Evolutionary conservation across 37 sponge, comb jelly and placozoan species (phyloP), one percentile per base, ranked within the genome.

Genomic region (Beroe forskalii): DNA sequence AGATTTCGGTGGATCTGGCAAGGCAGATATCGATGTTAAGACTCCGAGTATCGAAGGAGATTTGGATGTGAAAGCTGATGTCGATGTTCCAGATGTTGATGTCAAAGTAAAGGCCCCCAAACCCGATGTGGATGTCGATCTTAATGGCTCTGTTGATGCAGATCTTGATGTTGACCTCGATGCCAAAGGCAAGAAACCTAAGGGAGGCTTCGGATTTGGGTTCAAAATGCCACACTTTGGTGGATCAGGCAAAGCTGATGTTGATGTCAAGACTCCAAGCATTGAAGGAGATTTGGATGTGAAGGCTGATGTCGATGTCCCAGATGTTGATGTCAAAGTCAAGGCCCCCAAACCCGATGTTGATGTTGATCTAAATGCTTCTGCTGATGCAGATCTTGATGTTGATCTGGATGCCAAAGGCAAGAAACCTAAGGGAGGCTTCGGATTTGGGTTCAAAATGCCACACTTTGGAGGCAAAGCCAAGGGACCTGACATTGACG

Each of bases 71-170:
- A 25, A 44, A 8, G 48, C 48, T n/a, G 55, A 44, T 27, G 55
- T 69, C 4, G 72, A 69, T 69, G 72, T 69, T 19, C 72, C 72
- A 6, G 72, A 69, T 35, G 37, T 33, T 35, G 72, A 28, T 42
- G 48, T 80, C 27, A 25, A 69, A 12, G 76, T 72, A 1, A 72
- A 72, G 22, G 76, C 76, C 4, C 76, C 76, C 35, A 69, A 69
- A 33, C 48, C 38, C 12, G 86, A 80, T 80, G 86, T 80, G n/a
- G 86, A 80, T 44, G 17, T 80, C 17, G 72, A 69, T 28, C 27
- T 72, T 33, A 37, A 72, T 35, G 40, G 19, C 1, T 33, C 1
- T 32, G 76, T 14, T 20, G 76, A 20, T 6, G 76, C 38, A 32
- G 76, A 38, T 33, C 76, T 37, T 27, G 76, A 72, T 20, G 67